These are phyloP conservation scores for Artibeus jamaicensis DNA, from an alignment of 2,797 vertebrate genomes.

Conservation along the genomic window DNA sequence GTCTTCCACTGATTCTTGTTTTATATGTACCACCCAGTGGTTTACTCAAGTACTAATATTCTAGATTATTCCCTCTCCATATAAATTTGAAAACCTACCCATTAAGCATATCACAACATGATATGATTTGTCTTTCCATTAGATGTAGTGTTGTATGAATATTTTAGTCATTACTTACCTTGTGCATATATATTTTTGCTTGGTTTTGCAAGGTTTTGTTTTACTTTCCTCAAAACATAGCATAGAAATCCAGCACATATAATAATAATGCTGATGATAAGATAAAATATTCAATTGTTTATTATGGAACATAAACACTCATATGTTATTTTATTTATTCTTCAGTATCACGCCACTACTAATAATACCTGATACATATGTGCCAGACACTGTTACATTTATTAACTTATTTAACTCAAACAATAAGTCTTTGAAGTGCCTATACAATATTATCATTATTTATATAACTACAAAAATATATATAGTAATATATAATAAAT, in stretches of 20 bases:
- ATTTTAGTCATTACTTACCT: background rate
- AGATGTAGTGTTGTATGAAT: background rate
- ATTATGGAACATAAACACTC: background rate
- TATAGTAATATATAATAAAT: background rate
- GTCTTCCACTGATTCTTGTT: background rate
- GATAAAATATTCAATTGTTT: background rate
- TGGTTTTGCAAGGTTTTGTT: background rate
- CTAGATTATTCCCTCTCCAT: background rate
- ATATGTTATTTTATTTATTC: background rate
- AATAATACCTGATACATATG: background rate
- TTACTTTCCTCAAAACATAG: background rate
- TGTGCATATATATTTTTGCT: background rate
- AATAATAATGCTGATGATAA: background rate
- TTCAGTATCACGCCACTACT: background rate
- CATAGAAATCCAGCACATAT: background rate
- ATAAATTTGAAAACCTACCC: background rate
- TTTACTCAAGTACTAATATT: background rate
- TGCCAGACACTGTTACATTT: background rate
- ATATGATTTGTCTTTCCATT: background rate
- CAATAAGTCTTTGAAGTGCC: background rate
- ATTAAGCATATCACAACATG: background rate
- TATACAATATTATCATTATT: background rate
- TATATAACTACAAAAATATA: background rate
- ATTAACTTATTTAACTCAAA: constrained; percentile 18
- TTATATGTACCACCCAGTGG: background rate